Evolutionary conservation across 2,797 vertebrate species (phyloP), one percentile per base, ranked within the genome.

Genomic region (Hyperoplus lanceolatus): DNA sequence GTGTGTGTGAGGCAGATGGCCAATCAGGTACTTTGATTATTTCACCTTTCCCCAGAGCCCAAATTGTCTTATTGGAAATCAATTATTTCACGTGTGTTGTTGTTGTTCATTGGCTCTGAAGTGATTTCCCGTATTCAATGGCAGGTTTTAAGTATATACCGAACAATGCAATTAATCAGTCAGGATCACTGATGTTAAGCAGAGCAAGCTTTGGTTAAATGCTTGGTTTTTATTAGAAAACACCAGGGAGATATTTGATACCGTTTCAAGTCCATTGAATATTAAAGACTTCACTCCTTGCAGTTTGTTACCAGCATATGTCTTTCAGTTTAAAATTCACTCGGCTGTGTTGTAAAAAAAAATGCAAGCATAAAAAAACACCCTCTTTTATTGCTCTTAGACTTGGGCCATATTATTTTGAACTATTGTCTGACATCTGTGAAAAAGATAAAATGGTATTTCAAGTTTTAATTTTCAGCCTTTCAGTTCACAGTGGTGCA

Each of bases 401-500:
- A 29, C 16, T 58, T 43, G 4, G 15, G 14, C 38, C 1, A 75
- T 13, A 21, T 29, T 3, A 15, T 45, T 56, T 59, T 16, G 0
- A 65, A 49, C 14, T 54, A 11, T 51, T 11, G 58, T 57, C 9
- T 3, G 64, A 59, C 73, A 68, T n/a, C 65, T 29, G 29, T 29
- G 29, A 29, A 29, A 29, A 29, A 29, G 29, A 29, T 29, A 29
- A 29, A 29, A 29, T 29, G 29, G 0, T 29, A 29, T 29, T 84
- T 83, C 53, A 81, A 58, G 43, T 65, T 59, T 67, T 77, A n/a
- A 69, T 82, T 29, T 29, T 72, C 75, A 73, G 55, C 60, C 46
- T 68, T 18, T 68, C 70, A 65, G 62, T 58, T 77, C 66, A 10
- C 71, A 61, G 62, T 7, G 11, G 59, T 63, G 58, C 66, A n/a